A percentile compares a stretch with the other conserved stretches of the same genome.
These are phyloP conservation scores for Halcyon badia DNA, from an alignment of 2,797 vertebrate species.

Conservation along the genomic window DNA sequence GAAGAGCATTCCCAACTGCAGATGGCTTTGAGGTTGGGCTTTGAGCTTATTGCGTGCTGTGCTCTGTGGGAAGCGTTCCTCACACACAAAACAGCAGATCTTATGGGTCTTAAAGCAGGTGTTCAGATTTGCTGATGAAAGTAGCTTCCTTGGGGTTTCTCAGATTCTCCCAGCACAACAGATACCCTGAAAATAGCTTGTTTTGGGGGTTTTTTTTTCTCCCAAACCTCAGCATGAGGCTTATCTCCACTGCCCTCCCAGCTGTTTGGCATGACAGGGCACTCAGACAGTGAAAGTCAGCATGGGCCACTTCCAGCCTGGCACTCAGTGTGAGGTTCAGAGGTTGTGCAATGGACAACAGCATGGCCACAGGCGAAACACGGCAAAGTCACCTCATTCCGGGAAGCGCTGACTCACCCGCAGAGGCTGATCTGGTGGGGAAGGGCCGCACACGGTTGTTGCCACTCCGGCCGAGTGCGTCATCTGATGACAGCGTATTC, in stretches of 20 bases:
- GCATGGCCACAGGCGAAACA: not conserved
- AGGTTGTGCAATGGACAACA: not conserved
- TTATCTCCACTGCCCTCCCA: not conserved
- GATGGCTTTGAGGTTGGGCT: not conserved
- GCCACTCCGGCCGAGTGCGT: fast-evolving
- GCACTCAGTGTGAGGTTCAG: not conserved
- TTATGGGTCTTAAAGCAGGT: not conserved
- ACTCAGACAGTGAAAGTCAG: not conserved
- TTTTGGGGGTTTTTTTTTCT: not conserved
- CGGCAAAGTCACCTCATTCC: not conserved
- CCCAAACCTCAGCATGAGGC: not conserved
- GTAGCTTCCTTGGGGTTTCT: not conserved
- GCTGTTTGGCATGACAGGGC: not conserved
- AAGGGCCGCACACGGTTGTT: fast-evolving
- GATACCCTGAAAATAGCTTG: not conserved
- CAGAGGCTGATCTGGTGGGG: not conserved
- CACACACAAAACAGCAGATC: not conserved
- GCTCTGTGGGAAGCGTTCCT: not conserved
- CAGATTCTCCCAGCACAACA: not conserved
- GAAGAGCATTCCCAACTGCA: not conserved
- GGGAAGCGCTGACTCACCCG: not conserved
- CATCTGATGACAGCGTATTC: not conserved
- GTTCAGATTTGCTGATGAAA: not conserved
- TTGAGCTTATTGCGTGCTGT: not conserved
- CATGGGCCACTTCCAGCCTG: fast-evolving